Evolutionary conservation across 2,797 vertebrate species (phyloP), one percentile per base, ranked within the genome.

Genomic region (Coranthus polyacanthus): DNA sequence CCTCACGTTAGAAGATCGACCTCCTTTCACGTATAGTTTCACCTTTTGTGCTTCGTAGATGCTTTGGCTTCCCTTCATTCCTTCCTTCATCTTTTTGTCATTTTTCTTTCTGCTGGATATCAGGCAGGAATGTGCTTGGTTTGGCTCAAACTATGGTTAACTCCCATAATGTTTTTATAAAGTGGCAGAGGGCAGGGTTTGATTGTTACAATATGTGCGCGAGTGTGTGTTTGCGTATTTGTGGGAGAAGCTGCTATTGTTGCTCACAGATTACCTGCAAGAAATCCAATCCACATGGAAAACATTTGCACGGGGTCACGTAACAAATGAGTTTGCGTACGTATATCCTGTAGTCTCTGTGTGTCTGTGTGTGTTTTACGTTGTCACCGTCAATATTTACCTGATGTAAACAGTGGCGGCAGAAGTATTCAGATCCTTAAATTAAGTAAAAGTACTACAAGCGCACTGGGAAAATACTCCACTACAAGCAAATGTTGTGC

Each of bases 41-140:
- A 26, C 6, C 24, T 26, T 26, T 26, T 26, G 24, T 26, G 24
- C 6, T 26, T 26, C 24, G 26, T 55, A 17, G 15, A 42, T 24
- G 38, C 41, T 42, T 55, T 55, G 12, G n/a, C 21, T 42, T 47
- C 37, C 17, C 32, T 60, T 67, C 50, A 59, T 74, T 55, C 60
- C 43, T 60, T 32, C 11, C 45, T 60, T 51, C 24, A 8, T 55
- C 15, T 69, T 72, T 46, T 15, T 42, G 10, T 53, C n/a, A 3
- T 17, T 34, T 56, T 24, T 26, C 59, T 49, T 68, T 51, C 39
- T 72, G 62, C 61, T 43, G 16, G 73, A 63, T 18, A 55, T 50
- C 52, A 68, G 67, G 51, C 68, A 79, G 75, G 77, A 89, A 90
- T 90, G 82, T 84, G 81, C 71, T 43, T 78, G 81, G 80, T 83